Conservation (phyloP, 2,888 invertebrate species). For the Shargacucullia verbasci region DNA sequence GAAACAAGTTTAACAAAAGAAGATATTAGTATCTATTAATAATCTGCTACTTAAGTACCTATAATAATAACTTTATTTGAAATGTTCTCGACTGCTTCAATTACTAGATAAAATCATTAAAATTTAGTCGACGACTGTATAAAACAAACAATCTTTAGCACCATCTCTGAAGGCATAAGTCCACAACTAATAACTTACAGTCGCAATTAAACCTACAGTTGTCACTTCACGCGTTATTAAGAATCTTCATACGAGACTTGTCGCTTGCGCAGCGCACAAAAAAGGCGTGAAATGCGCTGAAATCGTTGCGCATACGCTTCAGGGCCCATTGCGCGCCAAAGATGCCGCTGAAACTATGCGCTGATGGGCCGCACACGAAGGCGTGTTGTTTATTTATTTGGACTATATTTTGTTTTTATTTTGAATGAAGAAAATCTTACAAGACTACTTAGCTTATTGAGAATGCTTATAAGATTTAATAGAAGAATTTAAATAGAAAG, state of each 20-base stretch:
- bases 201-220: constrained; percentile 79
- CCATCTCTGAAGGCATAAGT: constrained; percentile 39
- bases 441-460: constrained; percentile 1
- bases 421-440: constrained; percentile 12
- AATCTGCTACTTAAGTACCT: too few relatives aligned
- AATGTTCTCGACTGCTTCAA: too few relatives aligned
- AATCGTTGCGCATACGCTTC: constrained; percentile 81
- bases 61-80: too few relatives aligned
- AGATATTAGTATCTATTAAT: too few relatives aligned
- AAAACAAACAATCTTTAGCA: constrained; percentile 24
- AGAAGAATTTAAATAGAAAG: too few relatives aligned
- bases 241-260: constrained; percentile 71
- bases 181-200: constrained; percentile 59
- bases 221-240: constrained; percentile 83
- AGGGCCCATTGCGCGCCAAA: constrained; percentile 82
- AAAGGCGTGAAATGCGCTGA: constrained; percentile 86
- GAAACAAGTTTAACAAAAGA: neutral
- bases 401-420: constrained; percentile 48
- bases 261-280: constrained; percentile 67
- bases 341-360: constrained; percentile 81
- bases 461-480: constrained; percentile 6
- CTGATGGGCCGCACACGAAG: constrained; percentile 85
- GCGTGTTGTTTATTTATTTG: constrained; percentile 50
- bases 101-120: neutral
- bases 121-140: constrained; percentile 6